Conservation (phyloP, 1,140 invertebrate genomes). For the Tetramorium simillimum region DNA sequence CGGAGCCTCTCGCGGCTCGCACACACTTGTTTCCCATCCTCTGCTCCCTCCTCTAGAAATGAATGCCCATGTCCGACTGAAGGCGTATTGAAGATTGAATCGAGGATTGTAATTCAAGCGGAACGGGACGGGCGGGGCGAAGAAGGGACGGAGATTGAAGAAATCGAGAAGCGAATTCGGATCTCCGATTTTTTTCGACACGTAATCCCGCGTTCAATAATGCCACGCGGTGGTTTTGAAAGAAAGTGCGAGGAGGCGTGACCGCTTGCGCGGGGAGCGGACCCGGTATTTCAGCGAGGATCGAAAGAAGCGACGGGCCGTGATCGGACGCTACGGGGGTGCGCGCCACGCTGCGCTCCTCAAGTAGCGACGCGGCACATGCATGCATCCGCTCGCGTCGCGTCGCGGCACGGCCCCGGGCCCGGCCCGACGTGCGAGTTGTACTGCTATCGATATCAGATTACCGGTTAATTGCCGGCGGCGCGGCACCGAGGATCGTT, state of each 20-base stretch:
- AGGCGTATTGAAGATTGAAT: background rate
- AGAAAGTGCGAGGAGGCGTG: background rate
- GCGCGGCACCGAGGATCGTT: conserved; percentile 42
- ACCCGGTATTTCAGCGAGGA: conserved; percentile 30
- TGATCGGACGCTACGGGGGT: conserved; percentile 36
- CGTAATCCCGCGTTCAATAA: too few relatives aligned
- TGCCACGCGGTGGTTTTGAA: background rate
- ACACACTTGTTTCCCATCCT: background rate
- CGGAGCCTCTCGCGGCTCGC: background rate
- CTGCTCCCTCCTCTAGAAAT: background rate
- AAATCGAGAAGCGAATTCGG: background rate
- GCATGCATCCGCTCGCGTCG: background rate
- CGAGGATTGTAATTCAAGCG: background rate
- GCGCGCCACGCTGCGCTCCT: conserved; percentile 59
- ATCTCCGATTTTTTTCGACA: background rate
- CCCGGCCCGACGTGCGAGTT: conserved; percentile 26
- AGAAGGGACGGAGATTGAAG: background rate
- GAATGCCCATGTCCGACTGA: background rate
- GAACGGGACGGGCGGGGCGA: background rate
- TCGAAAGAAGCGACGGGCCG: conserved; percentile 9
- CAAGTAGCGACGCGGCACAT: conserved; percentile 1
- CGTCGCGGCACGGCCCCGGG: background rate
- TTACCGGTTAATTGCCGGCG: conserved; percentile 64
- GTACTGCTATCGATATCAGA: conserved; percentile 60
- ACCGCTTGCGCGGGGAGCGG: background rate